phyloP scores from a whole-genome alignment of 2,888 invertebrate species.

The Chelonus formosanus region DNA sequence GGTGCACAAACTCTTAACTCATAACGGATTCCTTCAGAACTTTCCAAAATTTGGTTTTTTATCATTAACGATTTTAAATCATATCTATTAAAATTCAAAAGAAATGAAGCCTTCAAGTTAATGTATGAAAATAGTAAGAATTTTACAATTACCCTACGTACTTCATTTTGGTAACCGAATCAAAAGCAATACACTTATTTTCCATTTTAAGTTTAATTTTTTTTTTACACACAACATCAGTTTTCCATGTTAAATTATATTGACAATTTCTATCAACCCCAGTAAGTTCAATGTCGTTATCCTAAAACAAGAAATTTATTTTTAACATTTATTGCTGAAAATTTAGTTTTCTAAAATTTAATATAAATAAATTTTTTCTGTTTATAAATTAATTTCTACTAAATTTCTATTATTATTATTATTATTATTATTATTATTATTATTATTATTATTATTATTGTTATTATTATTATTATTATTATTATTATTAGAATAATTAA shows the following conservation, averaged over 20 bases:
- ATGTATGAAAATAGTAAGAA: neutral
- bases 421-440: too few species aligned
- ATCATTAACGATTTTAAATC: conserved; percentile 50
- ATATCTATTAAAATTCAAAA: conserved; percentile 42
- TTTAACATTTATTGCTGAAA: too few species aligned
- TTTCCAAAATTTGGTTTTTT: conserved; percentile 36
- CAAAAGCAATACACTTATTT: conserved; percentile 48
- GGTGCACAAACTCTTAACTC: conserved; percentile 51
- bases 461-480: too few species aligned
- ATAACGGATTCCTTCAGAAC: conserved; percentile 42
- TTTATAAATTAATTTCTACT: too few species aligned
- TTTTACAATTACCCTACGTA: neutral
- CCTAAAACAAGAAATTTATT: too few species aligned
- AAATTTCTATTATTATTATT: too few species aligned
- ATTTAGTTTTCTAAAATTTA: too few species aligned
- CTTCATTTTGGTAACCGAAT: conserved; percentile 52
- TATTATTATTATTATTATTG: too few species aligned
- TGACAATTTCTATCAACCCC: conserved; percentile 46
- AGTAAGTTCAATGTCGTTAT: too few species aligned
- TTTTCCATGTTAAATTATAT: conserved; percentile 54
- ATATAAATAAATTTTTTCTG: too few species aligned
- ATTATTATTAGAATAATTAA: too few species aligned
- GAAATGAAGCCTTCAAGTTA: conserved; percentile 1
- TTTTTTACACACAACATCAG: conserved; percentile 52
- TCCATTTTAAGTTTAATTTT: conserved; percentile 46